Evolutionary conservation across 2,888 invertebrate genomes (phyloP).

Genomic region (Parascotia fuliginaria): DNA sequence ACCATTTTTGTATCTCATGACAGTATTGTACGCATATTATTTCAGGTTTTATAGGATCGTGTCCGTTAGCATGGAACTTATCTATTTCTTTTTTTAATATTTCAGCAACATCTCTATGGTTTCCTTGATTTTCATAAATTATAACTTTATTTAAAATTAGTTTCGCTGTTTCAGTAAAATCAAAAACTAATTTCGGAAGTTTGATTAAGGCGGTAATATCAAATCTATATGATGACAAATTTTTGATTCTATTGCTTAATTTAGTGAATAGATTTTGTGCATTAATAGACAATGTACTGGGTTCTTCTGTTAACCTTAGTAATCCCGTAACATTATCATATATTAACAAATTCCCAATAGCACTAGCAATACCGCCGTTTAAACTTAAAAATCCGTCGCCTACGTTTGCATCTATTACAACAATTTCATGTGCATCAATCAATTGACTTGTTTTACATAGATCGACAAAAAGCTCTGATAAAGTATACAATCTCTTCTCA

Average conservation of each 20-base stretch:
- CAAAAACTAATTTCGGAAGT: constrained; percentile 2
- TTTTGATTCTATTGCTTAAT: background rate
- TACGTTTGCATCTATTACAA: constrained; percentile 12
- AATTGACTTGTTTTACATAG: background rate
- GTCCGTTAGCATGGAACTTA: background rate
- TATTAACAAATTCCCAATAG: constrained; percentile 22
- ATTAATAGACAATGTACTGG: constrained; percentile 2
- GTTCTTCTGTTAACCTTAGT: constrained; percentile 13
- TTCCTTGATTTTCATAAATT: constrained; percentile 6
- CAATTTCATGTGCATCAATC: background rate
- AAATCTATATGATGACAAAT: constrained; percentile 1
- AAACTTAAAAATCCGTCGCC: constrained; percentile 6
- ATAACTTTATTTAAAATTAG: constrained; percentile 2
- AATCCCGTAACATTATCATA: constrained; percentile 1
- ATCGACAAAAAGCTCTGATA: background rate
- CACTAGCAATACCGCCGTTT: constrained; percentile 14
- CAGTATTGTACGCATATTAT: constrained; percentile 11
- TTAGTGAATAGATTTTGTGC: constrained; percentile 2
- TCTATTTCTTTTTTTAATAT: constrained; percentile 8
- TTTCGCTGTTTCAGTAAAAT: background rate
- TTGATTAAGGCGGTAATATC: background rate
- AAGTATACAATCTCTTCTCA: background rate
- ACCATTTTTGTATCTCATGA: constrained; percentile 10
- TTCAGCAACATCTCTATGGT: constrained; percentile 16
- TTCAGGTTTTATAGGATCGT: constrained; percentile 1